Percentiles rank a stretch among this genome's conserved stretches.
phyloP scores from a whole-genome alignment of 37 sponge, comb jelly and placozoan species.

The Sycon ciliatum region DNA sequence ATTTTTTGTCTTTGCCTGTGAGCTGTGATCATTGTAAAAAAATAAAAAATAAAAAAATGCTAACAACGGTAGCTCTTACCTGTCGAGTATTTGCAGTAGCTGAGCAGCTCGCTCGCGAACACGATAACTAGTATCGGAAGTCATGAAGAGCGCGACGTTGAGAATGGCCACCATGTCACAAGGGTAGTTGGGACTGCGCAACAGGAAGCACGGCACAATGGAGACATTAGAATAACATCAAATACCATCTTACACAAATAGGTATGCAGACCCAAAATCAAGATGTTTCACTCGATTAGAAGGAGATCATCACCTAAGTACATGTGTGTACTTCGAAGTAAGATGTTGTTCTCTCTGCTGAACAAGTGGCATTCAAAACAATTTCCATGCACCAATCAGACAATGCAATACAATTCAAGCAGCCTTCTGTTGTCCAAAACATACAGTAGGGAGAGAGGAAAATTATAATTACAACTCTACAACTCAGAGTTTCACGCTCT shows the following conservation, averaged over 20 bases:
- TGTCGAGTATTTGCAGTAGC: slow-evolving; percentile 75
- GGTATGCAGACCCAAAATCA: neutral
- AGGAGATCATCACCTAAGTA: no score
- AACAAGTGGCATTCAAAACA: no score
- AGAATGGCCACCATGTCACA: slow-evolving; percentile 70
- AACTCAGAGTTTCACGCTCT: neutral
- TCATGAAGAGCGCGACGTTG: slow-evolving; percentile 72
- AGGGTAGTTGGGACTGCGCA: slow-evolving; percentile 55
- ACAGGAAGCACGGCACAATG: neutral
- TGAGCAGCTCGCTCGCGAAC: slow-evolving; percentile 62
- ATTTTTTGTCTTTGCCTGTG: no score
- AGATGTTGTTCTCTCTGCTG: no score
- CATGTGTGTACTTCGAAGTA: no score
- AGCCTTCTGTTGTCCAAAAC: no score
- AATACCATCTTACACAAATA: neutral
- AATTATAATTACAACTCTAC: neutral
- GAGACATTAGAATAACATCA: neutral
- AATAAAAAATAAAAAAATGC: neutral
- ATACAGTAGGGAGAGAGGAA: no score
- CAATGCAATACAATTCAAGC: no score
- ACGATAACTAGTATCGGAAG: slow-evolving; percentile 49
- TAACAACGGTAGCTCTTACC: slow-evolving; percentile 14
- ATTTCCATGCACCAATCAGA: no score
- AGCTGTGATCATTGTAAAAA: neutral
- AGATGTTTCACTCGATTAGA: no score